Base-by-base conservation (phyloP, 2,888 invertebrate genomes). In the Ophonus ardosiacus region DNA sequence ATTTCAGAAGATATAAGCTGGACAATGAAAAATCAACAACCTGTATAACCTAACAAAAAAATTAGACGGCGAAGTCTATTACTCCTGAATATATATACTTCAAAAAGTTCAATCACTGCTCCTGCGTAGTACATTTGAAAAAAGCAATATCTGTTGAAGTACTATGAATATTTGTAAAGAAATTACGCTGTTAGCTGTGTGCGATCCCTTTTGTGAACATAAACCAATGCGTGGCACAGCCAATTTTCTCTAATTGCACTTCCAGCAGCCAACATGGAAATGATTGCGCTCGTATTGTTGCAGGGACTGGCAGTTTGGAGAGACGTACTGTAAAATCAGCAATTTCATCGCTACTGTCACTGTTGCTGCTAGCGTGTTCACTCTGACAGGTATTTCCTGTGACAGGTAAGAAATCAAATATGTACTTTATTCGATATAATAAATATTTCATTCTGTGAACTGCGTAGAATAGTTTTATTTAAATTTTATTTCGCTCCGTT, bases 321-420 rank as follows among this genome's bases (percentile, higher is more conserved):
- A 94, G n/a, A 92, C 94, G 88, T 97, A 98, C 91, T 98, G 98
- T 91, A 96, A 96, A 88, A 94, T 98, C 86, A 97, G 96, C 91
- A 97, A 97, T 92, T 97, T 98, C 90, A 96, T 98, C 88, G 97
- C 97, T 0, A 96, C 97, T 89, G 96, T 97, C 79, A 97, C 98
- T 0, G 97, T 98, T 0, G 96, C 97, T 0, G 97, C 97, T 31
- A 98, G 97, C 89, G 98, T 98, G n/a, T 97, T 98, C 90, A 98
- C 98, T 0, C 94, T 98, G 87, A 97, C 97, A 65, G 97, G 97
- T 38, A 98, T 98, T 88, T 97, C 98, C 0, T 96, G 98, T 89
- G 98, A 98, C 92, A 96, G 98, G 98, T 98, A 91, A 93, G 92
- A 90, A 8, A 51, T 51, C 43, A 51, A 51, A 8, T 2, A 51